phyloP scores from a whole-genome alignment of 1,140 invertebrate genomes.

The Aphaenogaster ashmeadi region DNA sequence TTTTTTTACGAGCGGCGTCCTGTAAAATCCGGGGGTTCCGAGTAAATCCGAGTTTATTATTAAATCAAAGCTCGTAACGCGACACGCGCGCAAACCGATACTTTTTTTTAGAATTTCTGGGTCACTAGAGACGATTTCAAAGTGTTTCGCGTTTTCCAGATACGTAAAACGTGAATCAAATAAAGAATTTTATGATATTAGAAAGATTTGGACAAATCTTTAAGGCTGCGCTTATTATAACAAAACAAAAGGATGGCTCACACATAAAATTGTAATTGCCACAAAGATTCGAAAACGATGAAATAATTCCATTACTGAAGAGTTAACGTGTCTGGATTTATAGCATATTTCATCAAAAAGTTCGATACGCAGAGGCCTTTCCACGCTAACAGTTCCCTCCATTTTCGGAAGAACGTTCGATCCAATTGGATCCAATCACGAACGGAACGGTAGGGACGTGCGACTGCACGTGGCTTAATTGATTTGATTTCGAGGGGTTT shows the following conservation, averaged over 20 bases:
- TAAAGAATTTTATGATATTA: background rate
- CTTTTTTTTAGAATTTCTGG: constrained; percentile 34
- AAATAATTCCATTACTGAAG: background rate
- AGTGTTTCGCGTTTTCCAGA: background rate
- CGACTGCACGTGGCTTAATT: constrained; percentile 80
- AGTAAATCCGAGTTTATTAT: constrained; percentile 60
- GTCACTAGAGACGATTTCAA: constrained; percentile 37
- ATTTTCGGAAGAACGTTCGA: constrained; percentile 79
- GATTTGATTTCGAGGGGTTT: constrained; percentile 83
- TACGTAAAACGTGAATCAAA: background rate
- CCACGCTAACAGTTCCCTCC: constrained; percentile 70
- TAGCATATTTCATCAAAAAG: background rate
- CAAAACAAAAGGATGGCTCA: background rate
- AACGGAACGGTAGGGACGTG: constrained; percentile 46
- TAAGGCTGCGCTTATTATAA: background rate
- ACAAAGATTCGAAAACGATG: background rate
- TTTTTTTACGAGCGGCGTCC: constrained; percentile 31
- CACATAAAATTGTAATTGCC: background rate
- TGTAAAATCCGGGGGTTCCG: constrained; percentile 50
- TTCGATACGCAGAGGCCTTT: background rate
- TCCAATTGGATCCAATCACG: constrained; percentile 72
- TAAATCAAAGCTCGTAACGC: constrained; percentile 61
- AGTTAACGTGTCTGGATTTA: background rate
- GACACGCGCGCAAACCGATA: background rate
- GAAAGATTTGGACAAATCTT: background rate